phyloP scores from a whole-genome alignment of 2,797 vertebrate species.

The Aeoliscus strigatus region DNA sequence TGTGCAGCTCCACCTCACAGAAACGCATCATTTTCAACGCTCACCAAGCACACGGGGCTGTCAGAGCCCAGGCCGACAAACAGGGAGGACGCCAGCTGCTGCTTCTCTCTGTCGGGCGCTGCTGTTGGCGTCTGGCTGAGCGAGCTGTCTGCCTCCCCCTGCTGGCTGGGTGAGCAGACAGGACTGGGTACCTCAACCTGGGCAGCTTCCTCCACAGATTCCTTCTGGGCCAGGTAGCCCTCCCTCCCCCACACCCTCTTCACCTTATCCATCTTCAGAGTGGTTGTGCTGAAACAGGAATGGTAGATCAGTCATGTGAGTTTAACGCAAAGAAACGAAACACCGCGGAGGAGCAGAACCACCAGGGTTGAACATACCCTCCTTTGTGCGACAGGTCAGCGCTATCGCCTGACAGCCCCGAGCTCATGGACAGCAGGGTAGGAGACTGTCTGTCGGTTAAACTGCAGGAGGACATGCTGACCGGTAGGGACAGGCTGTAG shows the following conservation, averaged over 20 bases:
- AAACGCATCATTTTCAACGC: conserved; percentile 13
- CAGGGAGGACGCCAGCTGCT: conserved; percentile 86
- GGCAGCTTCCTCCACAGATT: conserved; percentile 59
- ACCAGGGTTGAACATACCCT: conserved; percentile 68
- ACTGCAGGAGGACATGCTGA: conserved; percentile 79
- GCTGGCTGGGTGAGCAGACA: conserved; percentile 48
- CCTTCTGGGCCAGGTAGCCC: conserved; percentile 86
- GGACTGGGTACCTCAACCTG: conserved; percentile 53
- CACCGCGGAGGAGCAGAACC: neutral
- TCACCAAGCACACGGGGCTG: conserved; percentile 82
- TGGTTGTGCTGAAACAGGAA: conserved; percentile 67
- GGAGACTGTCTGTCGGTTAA: conserved; percentile 87
- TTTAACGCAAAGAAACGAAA: neutral
- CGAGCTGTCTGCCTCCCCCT: conserved; percentile 35
- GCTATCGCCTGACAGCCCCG: conserved; percentile 86
- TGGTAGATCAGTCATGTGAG: neutral
- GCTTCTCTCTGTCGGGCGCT: conserved; percentile 72
- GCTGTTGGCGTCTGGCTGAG: conserved; percentile 19
- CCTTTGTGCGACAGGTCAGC: conserved; percentile 80
- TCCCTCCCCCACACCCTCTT: conserved; percentile 92
- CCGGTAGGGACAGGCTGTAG: conserved; percentile 84
- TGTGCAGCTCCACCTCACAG: neutral
- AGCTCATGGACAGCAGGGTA: conserved; percentile 84
- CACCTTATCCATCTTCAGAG: conserved; percentile 86
- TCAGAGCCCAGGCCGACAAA: conserved; percentile 86